phyloP scores from a whole-genome alignment of 2,113 vertebrate species.

The Salminus brasiliensis region DNA sequence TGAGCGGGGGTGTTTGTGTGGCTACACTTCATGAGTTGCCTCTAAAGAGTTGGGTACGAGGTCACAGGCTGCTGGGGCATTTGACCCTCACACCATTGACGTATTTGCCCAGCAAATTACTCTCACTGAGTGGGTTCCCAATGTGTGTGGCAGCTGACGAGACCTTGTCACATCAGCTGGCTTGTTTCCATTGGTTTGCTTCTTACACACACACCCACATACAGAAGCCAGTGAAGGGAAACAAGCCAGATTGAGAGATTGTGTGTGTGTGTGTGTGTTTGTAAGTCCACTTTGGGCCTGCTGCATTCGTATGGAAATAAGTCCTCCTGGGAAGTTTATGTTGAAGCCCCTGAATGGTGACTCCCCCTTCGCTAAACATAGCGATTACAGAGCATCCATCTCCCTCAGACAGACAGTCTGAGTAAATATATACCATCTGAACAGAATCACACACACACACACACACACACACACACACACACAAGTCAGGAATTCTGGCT shows the following conservation, averaged over 20 bases:
- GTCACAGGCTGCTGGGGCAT: slow-evolving; percentile 62
- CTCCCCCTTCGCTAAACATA: slow-evolving; percentile 47
- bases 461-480: background rate
- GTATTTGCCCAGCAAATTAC: slow-evolving; percentile 74
- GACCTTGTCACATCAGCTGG: slow-evolving; percentile 65
- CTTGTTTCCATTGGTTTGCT: no score
- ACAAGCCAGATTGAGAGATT: slow-evolving; percentile 10
- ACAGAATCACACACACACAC: slow-evolving; percentile 14
- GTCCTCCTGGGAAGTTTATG: slow-evolving; percentile 54
- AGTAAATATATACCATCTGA: slow-evolving; percentile 45
- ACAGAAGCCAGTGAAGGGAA: slow-evolving; percentile 27
- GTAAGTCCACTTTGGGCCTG: slow-evolving; percentile 41
- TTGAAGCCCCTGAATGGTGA: slow-evolving; percentile 48
- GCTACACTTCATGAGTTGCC: slow-evolving; percentile 54
- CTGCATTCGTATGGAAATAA: slow-evolving; percentile 54
- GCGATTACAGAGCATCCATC: slow-evolving; percentile 51
- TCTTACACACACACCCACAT: slow-evolving; percentile 42
- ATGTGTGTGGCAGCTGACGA: slow-evolving; percentile 63
- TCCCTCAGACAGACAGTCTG: slow-evolving; percentile 28
- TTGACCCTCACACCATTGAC: slow-evolving; percentile 69
- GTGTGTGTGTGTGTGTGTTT: background rate
- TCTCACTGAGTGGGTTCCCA: slow-evolving; percentile 70
- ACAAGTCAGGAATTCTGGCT: background rate
- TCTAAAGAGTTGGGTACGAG: slow-evolving; percentile 66
- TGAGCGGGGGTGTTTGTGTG: slow-evolving; percentile 18